Conservation (phyloP, 2,113 vertebrate genomes). For the Albula goreensis region DNA sequence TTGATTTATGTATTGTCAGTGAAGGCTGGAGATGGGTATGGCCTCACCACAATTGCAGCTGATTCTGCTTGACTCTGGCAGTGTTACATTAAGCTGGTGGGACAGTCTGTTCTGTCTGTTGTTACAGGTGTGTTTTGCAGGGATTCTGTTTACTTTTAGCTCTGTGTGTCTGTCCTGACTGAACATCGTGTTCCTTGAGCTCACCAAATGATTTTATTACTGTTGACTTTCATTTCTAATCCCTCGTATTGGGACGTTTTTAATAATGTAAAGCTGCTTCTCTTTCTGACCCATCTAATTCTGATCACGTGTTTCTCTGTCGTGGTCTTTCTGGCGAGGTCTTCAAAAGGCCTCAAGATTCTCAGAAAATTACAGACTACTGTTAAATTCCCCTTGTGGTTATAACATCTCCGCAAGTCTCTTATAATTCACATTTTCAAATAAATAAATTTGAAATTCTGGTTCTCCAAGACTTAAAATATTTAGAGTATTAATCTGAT, state of each 20-base stretch:
- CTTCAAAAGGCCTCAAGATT: not conserved
- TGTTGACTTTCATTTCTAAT: not conserved
- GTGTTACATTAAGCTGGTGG: not conserved
- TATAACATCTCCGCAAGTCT: not conserved
- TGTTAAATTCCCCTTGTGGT: not conserved
- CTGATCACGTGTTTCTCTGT: not conserved
- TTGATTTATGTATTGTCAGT: not conserved
- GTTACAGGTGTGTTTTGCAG: conserved; percentile 6
- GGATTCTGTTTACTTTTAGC: not conserved
- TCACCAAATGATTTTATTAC: not conserved
- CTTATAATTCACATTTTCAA: too few species aligned
- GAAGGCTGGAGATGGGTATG: not conserved
- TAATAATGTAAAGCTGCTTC: too few species aligned
- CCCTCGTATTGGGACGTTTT: not conserved
- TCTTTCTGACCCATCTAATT: too few species aligned
- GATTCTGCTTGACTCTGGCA: not conserved
- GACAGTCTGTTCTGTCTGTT: not conserved
- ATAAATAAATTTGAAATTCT: not conserved
- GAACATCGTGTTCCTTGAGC: not conserved
- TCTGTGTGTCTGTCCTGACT: not conserved
- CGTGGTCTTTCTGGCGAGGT: not conserved
- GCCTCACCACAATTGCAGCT: not conserved
- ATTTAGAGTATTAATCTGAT: too few species aligned
- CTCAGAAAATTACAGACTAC: not conserved
- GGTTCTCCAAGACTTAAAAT: not conserved